These are phyloP conservation scores for Elachura formosa DNA, from an alignment of 2,113 vertebrate genomes.

Conservation along the genomic window DNA sequence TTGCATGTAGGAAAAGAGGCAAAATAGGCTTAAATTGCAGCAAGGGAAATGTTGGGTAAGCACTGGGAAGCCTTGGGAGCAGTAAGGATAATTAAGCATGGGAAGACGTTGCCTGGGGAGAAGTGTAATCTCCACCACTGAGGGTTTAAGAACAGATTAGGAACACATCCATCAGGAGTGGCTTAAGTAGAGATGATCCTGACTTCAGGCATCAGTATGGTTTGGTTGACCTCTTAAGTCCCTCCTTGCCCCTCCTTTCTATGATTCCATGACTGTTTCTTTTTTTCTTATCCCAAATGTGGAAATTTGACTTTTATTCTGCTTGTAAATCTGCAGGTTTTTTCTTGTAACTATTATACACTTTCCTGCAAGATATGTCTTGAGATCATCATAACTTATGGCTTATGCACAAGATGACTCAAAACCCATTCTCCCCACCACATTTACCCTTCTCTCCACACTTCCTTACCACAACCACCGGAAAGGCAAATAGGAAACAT, in stretches of 20 bases:
- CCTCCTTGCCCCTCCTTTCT: conserved; percentile 17
- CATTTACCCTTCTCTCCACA: background rate
- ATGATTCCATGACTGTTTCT: background rate
- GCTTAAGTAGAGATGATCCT: conserved; percentile 38
- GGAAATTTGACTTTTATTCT: background rate
- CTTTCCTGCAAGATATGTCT: background rate
- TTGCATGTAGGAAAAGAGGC: background rate
- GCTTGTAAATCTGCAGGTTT: background rate
- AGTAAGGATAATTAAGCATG: conserved; percentile 14
- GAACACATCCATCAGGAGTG: conserved; percentile 35
- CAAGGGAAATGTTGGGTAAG: background rate
- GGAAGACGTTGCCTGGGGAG: conserved; percentile 34
- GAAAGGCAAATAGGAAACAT: background rate
- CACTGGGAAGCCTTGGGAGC: background rate
- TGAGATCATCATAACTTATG: background rate
- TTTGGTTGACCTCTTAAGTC: conserved; percentile 45
- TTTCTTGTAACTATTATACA: background rate
- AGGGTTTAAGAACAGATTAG: conserved; percentile 46
- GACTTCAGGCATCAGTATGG: conserved; percentile 31
- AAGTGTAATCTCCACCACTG: conserved; percentile 43
- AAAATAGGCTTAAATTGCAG: background rate
- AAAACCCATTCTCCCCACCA: background rate
- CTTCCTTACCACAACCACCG: background rate
- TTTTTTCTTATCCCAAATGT: background rate
- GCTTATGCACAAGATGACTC: background rate